Conservation (phyloP, 2,113 vertebrate species). For the Odobenus rosmarus region DNA sequence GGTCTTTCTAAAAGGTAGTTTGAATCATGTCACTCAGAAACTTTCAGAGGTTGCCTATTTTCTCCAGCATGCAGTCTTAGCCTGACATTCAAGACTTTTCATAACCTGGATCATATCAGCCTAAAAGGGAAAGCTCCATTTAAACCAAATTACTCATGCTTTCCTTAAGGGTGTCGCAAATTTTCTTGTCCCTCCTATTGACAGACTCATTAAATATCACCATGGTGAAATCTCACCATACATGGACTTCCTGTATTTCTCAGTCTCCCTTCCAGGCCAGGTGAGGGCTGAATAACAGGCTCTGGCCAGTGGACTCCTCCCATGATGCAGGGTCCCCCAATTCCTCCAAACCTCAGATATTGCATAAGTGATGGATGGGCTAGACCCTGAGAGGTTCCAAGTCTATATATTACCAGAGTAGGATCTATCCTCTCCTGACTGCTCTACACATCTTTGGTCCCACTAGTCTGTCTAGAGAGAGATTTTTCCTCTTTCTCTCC, state of each 20-base stretch:
- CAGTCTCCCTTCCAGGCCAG: background rate
- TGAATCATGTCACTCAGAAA: background rate
- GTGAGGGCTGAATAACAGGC: background rate
- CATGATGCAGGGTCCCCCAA: background rate
- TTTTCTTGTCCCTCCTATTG: background rate
- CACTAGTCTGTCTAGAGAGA: background rate
- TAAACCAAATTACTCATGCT: background rate
- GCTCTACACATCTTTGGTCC: background rate
- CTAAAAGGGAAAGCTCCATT: background rate
- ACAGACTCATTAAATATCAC: background rate
- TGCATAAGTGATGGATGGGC: background rate
- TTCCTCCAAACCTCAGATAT: background rate
- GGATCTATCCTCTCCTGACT: background rate
- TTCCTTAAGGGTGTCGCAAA: background rate
- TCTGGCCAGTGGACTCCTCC: background rate
- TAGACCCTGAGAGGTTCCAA: background rate
- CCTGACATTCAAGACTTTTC: background rate
- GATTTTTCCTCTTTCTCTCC: background rate
- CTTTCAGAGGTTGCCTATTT: background rate
- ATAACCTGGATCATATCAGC: background rate
- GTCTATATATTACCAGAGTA: background rate
- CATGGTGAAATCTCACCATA: too few species aligned
- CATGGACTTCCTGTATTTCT: background rate
- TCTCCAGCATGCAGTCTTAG: background rate
- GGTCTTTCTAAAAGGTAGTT: background rate